Conservation (phyloP, 2,113 vertebrate genomes). For the Sinocyclocheilus grahami region DNA sequence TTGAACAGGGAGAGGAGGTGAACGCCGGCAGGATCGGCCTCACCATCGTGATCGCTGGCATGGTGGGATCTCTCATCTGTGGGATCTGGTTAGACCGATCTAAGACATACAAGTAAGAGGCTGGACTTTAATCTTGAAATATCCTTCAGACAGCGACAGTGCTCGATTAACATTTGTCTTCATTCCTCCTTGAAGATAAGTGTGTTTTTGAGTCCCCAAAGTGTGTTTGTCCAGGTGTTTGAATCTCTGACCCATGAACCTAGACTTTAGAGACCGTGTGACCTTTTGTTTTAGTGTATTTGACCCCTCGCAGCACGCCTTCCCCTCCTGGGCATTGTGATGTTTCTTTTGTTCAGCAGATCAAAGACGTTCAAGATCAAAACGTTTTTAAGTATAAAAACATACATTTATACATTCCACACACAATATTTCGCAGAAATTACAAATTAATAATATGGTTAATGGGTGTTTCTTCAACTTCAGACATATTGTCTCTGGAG, state of each 20-base stretch:
- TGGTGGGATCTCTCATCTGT: slow-evolving; percentile 88
- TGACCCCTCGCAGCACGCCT: background rate
- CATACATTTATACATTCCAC: background rate
- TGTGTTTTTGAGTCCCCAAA: background rate
- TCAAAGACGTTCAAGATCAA: too few species aligned
- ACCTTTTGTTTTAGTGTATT: slow-evolving; percentile 8
- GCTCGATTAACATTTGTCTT: background rate
- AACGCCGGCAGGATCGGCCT: slow-evolving; percentile 96
- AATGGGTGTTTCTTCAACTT: background rate
- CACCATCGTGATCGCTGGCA: slow-evolving; percentile 89
- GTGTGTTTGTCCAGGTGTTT: slow-evolving; percentile 32
- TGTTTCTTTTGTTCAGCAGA: background rate
- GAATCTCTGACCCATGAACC: background rate
- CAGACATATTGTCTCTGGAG: background rate
- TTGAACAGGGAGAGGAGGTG: slow-evolving; percentile 86
- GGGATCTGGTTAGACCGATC: slow-evolving; percentile 95
- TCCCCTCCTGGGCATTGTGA: background rate
- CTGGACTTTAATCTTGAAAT: slow-evolving; percentile 1
- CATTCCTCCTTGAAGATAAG: background rate
- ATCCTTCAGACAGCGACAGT: background rate
- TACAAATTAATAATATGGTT: background rate
- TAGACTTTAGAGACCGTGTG: background rate
- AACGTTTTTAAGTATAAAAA: background rate
- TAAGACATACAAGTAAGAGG: slow-evolving; percentile 94
- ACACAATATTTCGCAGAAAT: background rate